phyloP scores from a whole-genome alignment of 2,797 vertebrate species.

The Lacerta bilineata region DNA sequence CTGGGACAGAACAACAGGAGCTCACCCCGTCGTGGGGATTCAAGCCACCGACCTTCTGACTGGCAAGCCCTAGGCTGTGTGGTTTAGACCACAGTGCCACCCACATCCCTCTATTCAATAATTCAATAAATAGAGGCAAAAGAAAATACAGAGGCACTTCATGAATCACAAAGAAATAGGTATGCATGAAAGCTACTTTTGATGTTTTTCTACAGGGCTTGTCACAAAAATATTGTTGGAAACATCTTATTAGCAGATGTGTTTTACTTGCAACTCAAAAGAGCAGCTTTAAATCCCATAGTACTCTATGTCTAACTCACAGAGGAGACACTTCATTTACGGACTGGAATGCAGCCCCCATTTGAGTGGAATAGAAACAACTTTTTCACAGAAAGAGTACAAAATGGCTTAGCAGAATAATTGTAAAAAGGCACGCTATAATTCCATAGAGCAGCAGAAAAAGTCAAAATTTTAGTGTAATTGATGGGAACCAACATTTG shows the following conservation, averaged over 20 bases:
- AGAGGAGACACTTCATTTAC: neutral
- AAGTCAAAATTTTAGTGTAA: neutral
- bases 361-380: rapidly evolving
- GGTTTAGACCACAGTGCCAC: too few relatives aligned
- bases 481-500: neutral
- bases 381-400: slow-evolving; percentile 6
- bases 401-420: slow-evolving; percentile 21
- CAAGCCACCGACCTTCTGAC: too few relatives aligned
- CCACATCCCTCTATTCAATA: too few relatives aligned
- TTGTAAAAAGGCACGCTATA: slow-evolving; percentile 1
- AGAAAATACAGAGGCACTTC: neutral
- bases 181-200: neutral
- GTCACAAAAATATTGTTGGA: slow-evolving; percentile 20
- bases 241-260: neutral
- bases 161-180: neutral
- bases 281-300: neutral
- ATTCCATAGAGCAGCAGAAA: neutral
- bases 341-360: neutral
- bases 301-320: neutral
- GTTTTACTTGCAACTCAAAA: slow-evolving; percentile 10
- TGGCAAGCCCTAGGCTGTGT: too few relatives aligned
- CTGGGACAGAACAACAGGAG: too few relatives aligned
- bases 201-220: slow-evolving; percentile 54
- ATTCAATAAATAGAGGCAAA: slow-evolving; percentile 31
- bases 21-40: too few relatives aligned